Evolutionary conservation across 2,797 vertebrate genomes (phyloP).

Genomic region (Malacoraja senta): DNA sequence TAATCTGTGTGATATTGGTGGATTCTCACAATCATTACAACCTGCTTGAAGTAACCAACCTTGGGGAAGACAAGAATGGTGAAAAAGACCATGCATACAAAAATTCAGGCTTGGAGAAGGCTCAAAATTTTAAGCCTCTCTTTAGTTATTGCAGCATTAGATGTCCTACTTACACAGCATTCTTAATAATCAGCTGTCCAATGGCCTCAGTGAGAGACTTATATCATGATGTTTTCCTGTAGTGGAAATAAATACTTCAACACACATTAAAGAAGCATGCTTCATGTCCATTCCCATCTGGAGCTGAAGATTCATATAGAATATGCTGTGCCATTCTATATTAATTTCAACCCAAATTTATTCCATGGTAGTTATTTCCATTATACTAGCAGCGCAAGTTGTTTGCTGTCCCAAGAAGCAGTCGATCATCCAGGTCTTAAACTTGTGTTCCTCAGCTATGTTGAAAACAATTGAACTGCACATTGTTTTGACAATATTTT

Average conservation of each 20-base stretch:
- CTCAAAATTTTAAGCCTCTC: background rate
- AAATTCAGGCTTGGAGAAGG: background rate
- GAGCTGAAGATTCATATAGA: background rate
- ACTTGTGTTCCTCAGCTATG: background rate
- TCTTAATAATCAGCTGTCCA: background rate
- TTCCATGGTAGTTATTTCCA: background rate
- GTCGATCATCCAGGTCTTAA: background rate
- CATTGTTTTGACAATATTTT: background rate
- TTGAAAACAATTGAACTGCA: background rate
- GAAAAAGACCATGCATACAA: background rate
- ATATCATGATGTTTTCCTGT: background rate
- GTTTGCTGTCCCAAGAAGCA: background rate
- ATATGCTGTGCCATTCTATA: background rate
- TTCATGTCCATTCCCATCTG: background rate
- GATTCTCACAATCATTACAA: background rate
- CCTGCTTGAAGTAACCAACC: background rate
- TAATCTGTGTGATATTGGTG: background rate
- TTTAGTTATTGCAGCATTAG: background rate
- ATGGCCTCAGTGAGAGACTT: background rate
- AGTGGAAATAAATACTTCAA: background rate
- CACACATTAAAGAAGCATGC: background rate
- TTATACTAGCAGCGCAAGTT: background rate
- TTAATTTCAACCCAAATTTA: background rate
- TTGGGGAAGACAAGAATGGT: background rate
- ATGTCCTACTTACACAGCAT: background rate